These are phyloP conservation scores for Morelia viridis DNA, from an alignment of 2,797 vertebrate species.

Conservation along the genomic window DNA sequence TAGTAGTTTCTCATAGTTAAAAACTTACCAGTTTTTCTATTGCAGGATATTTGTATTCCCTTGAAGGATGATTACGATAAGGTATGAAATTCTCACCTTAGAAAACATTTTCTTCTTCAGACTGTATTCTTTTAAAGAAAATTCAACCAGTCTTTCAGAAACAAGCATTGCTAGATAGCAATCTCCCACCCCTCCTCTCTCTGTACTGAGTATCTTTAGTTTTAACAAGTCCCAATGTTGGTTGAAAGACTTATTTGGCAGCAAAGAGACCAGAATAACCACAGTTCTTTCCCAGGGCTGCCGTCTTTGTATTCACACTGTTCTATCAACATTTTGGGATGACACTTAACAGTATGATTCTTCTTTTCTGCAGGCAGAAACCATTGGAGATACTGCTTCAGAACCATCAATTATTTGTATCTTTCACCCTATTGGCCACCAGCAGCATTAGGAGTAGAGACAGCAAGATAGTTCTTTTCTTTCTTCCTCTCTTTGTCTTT, in stretches of 20 bases:
- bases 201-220: conserved; percentile 28
- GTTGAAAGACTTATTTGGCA: conserved; percentile 50
- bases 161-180: conserved; percentile 27
- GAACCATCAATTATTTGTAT: neutral
- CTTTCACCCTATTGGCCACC: neutral
- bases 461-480: neutral
- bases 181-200: neutral
- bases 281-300: conserved; percentile 8
- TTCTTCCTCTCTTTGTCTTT: neutral
- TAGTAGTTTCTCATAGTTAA: conserved; percentile 15
- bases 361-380: conserved; percentile 50
- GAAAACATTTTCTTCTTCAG: neutral
- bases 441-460: neutral
- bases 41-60: neutral
- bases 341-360: conserved; percentile 42
- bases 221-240: conserved; percentile 39
- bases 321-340: conserved; percentile 29
- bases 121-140: neutral
- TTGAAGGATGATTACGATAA: neutral
- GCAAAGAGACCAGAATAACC: conserved; percentile 17
- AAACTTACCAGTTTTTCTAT: neutral
- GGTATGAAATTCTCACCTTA: neutral
- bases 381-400: neutral
- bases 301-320: neutral
- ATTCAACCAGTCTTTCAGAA: conserved; percentile 27